Base-by-base conservation (phyloP, 2,888 invertebrate species). In the Stenolophus ochropezus region DNA sequence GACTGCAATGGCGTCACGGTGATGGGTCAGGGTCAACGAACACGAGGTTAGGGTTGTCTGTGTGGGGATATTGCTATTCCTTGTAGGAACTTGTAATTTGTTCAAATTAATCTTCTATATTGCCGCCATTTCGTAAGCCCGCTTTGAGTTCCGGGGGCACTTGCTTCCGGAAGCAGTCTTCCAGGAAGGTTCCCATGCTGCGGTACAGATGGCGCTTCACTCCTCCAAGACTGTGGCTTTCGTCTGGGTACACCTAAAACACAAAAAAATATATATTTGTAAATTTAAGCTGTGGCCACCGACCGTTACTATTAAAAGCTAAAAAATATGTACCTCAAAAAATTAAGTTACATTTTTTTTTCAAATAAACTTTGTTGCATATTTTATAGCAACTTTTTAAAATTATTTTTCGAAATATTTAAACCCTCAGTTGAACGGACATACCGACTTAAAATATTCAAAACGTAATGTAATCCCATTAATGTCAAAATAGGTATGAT, bases 141-240 rank as follows among this genome's bases (percentile, higher is more conserved):
- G 95, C 94, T 91, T 95, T 96, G 82, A 94, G 92, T 89, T 96
- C 95, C 1, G 94, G 94, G 20, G 96, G 95, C 84, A 95, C 94
- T 88, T 95, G 94, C 89, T 95, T 96, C 81, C 93, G 91, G 90
- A 96, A 97, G 89, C 97, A 97, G 88, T 97, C 96, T 86, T 96
- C 96, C 83, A 98, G 92, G 90, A 97, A 98, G 84, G 94, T 93
- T 0, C 96, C 96, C 96, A 98, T 96, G 4, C 96, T 96, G 82
- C 95, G 92, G 90, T 97, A 97, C 0, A 98, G 91, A 89, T 98
- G 98, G 25, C 94, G 92, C 87, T 94, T 94, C 0, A 97, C 97
- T 0, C 97, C 96, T 0, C 93, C 92, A 71, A 98, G 89, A 85
- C 92, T 94, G 89, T 98, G 97, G 20, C 94, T 94, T 86, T 97